Conservation (phyloP, 2,113 vertebrate genomes). For the Neomonachus schauinslandi region DNA sequence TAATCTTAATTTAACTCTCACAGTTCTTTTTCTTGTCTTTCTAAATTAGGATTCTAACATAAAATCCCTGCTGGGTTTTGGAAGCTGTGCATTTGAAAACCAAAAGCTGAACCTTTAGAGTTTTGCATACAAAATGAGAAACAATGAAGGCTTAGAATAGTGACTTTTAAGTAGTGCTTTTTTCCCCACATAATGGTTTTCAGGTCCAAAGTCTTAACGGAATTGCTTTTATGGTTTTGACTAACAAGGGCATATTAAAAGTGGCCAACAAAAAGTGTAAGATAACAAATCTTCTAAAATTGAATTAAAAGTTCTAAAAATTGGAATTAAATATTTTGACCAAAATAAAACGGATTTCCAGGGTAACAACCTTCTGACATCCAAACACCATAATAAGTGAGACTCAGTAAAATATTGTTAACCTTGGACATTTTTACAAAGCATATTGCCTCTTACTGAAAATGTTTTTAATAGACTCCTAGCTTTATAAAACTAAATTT, state of each 20-base stretch:
- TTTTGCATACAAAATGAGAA: slow-evolving; percentile 50
- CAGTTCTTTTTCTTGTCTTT: not conserved
- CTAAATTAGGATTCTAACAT: slow-evolving; percentile 66
- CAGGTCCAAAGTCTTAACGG: slow-evolving; percentile 79
- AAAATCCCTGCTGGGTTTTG: slow-evolving; percentile 65
- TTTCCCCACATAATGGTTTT: slow-evolving; percentile 54
- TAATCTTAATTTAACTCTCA: slow-evolving; percentile 60
- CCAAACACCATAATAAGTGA: not conserved
- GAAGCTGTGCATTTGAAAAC: slow-evolving; percentile 66
- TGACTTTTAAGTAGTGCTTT: slow-evolving; percentile 25
- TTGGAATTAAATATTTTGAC: slow-evolving; percentile 18
- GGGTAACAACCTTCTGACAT: not conserved
- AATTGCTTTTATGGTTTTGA: slow-evolving; percentile 60
- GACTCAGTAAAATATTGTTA: slow-evolving; percentile 29
- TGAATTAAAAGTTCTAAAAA: slow-evolving; percentile 45
- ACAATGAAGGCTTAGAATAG: slow-evolving; percentile 52
- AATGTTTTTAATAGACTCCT: not conserved
- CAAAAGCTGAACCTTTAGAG: slow-evolving; percentile 50
- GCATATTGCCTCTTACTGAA: not conserved
- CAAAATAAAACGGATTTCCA: slow-evolving; percentile 32
- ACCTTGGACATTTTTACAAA: slow-evolving; percentile 25
- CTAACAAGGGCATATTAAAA: slow-evolving; percentile 26
- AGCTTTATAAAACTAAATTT: slow-evolving; percentile 11
- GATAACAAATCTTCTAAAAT: slow-evolving; percentile 36
- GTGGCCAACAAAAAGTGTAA: not conserved